A percentile compares a stretch with the other conserved stretches of the same genome.
Evolutionary conservation across 2,113 vertebrate species (phyloP).

Genomic region (Clarias gariepinus): DNA sequence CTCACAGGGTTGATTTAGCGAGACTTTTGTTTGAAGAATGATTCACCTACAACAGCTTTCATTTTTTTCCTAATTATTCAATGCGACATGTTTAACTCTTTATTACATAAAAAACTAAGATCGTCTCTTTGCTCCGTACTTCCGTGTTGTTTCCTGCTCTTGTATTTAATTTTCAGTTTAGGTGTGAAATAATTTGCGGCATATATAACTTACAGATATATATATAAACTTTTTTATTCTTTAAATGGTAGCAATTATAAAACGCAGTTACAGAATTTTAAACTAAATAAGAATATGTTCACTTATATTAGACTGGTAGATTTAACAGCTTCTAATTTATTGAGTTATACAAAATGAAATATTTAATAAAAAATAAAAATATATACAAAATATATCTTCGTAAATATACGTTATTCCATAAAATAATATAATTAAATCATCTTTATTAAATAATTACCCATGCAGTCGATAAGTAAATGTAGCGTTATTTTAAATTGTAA

Average conservation of each 20-base stretch:
- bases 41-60: not conserved
- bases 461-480: not conserved
- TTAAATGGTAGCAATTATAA: no score
- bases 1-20: not conserved
- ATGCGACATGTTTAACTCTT: not conserved
- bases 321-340: no score
- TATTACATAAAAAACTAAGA: not conserved
- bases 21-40: not conserved
- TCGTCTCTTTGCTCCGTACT: not conserved
- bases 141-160: not conserved
- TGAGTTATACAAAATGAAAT: not conserved
- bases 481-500: not conserved
- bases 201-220: no score
- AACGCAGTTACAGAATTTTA: no score
- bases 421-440: not conserved
- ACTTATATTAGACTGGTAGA: not conserved
- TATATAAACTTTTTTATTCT: no score
- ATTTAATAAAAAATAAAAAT: not conserved
- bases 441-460: not conserved
- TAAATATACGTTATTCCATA: not conserved
- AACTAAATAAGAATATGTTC: no score
- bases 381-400: not conserved
- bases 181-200: no score
- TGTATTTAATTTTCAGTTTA: not conserved
- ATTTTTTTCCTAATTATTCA: not conserved